Evolutionary conservation across 2,888 invertebrate genomes (phyloP), one percentile per base, ranked within the genome.

Genomic region (Argyresthia goedartella): DNA sequence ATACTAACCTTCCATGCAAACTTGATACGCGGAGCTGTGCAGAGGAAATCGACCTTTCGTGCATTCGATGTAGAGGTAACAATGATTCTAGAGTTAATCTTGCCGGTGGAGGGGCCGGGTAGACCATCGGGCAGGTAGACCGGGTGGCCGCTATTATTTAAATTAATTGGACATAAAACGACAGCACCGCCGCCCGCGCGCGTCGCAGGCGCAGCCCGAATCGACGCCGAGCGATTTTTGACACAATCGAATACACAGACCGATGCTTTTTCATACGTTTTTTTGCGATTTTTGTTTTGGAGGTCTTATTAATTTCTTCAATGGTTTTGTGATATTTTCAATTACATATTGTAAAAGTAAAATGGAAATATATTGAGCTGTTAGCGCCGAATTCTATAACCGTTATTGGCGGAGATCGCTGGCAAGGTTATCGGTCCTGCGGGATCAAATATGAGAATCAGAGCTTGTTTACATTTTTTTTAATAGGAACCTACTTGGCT

Each of bases 161-260:
- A 82, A 81, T 82, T 81, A 81, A 82, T 82, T 82, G 81, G 78
- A 79, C 76, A 74, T 78, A 76, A 79, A 81, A 80, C 76, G 76
- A 76, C 70, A 73, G 64, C 66, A 66, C 64, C 65, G 67, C 52
- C 49, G 50, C 54, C 54, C 43, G 49, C 44, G 46, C 50, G 36
- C 47, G 50, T 42, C 45, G 48, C 48, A 39, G 58, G 51, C 56
- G 49, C 55, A 58, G 34, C 46, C 58, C 58, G 54, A 6, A 33
- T 25, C 34, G 44, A 14, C 14, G 13, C 44, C 9, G 1, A 6
- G 44, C 44, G 44, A 3, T 41, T 13, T 13, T 41, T 41, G 41
- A 41, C 41, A 13, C 41, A 41, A 11, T 41, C n/a, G 41, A 41
- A 11, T 13, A 11, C 13, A 11, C 39, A n/a, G 39, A 39, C n/a